Conservation (phyloP, 2,797 vertebrate species). For the Scolopax rusticola region DNA sequence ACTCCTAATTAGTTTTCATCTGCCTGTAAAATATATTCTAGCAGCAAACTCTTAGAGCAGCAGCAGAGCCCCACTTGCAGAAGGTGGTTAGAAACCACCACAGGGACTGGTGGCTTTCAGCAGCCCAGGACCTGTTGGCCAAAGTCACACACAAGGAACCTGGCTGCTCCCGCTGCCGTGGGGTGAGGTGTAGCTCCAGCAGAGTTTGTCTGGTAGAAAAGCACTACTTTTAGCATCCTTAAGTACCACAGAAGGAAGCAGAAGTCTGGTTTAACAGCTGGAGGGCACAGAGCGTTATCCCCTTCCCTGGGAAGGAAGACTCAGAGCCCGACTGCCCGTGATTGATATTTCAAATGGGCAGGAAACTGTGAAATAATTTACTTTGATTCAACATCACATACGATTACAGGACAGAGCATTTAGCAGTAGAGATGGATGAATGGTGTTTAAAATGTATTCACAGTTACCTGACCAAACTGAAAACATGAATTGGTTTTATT, state of each 20-base stretch:
- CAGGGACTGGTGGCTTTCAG: not conserved
- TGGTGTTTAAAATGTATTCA: not conserved
- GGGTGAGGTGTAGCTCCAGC: not conserved
- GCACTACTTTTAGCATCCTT: not conserved
- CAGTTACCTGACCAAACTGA: not conserved
- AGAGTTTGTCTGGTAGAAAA: not conserved
- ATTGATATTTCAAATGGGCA: not conserved
- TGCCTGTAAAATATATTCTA: not conserved
- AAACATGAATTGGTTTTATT: not conserved
- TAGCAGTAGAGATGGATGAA: not conserved
- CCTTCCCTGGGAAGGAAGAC: not conserved
- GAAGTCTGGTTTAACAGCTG: not conserved
- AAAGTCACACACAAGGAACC: not conserved
- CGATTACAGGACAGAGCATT: not conserved
- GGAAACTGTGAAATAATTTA: not conserved
- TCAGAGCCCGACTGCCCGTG: not conserved
- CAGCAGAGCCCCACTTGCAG: not conserved
- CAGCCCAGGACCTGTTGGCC: not conserved
- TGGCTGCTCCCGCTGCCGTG: not conserved
- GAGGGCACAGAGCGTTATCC: not conserved
- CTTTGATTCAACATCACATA: rapidly evolving
- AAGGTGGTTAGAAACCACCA: not conserved
- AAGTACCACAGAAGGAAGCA: not conserved
- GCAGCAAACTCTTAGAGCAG: not conserved
- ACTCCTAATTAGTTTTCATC: not conserved